phyloP scores from a whole-genome alignment of 2,797 vertebrate genomes.

The Lacerta bilineata region DNA sequence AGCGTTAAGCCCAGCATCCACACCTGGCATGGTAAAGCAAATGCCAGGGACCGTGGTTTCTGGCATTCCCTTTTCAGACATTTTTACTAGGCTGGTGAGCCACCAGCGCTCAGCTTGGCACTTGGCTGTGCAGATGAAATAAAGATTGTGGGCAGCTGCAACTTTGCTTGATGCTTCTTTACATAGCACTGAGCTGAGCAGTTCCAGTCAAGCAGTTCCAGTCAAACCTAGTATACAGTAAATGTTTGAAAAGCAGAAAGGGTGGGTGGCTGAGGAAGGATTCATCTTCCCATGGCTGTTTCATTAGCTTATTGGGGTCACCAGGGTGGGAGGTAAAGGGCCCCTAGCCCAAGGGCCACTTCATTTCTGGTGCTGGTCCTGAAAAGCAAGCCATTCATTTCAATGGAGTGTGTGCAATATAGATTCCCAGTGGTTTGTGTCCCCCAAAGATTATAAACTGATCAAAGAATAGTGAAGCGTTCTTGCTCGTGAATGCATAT shows the following conservation, averaged over 20 bases:
- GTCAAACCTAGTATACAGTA: background rate
- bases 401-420: background rate
- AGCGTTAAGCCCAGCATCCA: background rate
- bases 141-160: no score
- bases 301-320: background rate
- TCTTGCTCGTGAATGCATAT: conserved; percentile 69
- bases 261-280: background rate
- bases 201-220: no score
- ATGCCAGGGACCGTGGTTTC: no score
- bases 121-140: background rate
- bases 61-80: background rate
- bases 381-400: background rate
- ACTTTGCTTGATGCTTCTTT: background rate
- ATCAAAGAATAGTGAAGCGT: conserved; percentile 69
- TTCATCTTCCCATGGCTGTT: background rate
- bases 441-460: conserved; percentile 61
- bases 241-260: background rate
- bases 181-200: background rate
- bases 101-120: background rate
- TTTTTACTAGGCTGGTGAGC: background rate
- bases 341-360: background rate
- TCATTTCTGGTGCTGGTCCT: background rate
- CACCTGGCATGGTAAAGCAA: no score
- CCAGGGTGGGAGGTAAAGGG: background rate
- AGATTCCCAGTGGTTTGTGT: background rate